Base-by-base conservation (phyloP, 2,888 invertebrate species). In the Ceriagrion tenellum region DNA sequence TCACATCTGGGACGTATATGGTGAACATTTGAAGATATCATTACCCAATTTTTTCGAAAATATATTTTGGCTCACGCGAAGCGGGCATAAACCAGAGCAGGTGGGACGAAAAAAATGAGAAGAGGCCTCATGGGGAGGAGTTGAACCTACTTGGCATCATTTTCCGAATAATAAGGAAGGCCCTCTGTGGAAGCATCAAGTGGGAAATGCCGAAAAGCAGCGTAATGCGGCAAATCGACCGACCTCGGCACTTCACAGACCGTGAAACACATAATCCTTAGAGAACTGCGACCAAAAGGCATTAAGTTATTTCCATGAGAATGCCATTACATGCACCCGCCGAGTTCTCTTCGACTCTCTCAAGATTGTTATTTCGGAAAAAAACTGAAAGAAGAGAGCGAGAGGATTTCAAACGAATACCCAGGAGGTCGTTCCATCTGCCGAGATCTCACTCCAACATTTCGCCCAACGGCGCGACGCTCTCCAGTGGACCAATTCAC, bases 141-240 rank as follows among this genome's bases (percentile, higher is more conserved):
- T 59, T 4, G 47, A 47, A 47, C 47, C 47, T 47, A 59, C 59
- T 59, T 59, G 23, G 69, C 23, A 12, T 69, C n/a, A 1, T 69
- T 10, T 69, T 26, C 69, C 8, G 26, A 26, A 69, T 81, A 81
- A 35, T 69, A 81, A 30, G 35, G 35, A 18, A 35, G n/a, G 81
- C 81, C 35, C 13, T 81, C 16, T 8, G 18, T 20, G 16, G 35
- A 13, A 81, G 81, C 35, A 81, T 81, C 81, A 81, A 30, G 81
- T 35, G 81, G 81, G 81, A 35, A 35, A 81, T 18, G 30, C 35
- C 81, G 81, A 81, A 81, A 81, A 81, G 35, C 81, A 81, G 35
- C 81, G 30, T n/a, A n/a, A 81, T 81, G 81, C 81, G 81, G 35
- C 30, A 81, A 81, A 81, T 81, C 81, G 81, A 35, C 81, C 81